A percentile compares a stretch with the other conserved stretches of the same genome.
These are phyloP conservation scores for Podarcis raffonei DNA, from an alignment of 2,113 vertebrate species.

Conservation along the genomic window DNA sequence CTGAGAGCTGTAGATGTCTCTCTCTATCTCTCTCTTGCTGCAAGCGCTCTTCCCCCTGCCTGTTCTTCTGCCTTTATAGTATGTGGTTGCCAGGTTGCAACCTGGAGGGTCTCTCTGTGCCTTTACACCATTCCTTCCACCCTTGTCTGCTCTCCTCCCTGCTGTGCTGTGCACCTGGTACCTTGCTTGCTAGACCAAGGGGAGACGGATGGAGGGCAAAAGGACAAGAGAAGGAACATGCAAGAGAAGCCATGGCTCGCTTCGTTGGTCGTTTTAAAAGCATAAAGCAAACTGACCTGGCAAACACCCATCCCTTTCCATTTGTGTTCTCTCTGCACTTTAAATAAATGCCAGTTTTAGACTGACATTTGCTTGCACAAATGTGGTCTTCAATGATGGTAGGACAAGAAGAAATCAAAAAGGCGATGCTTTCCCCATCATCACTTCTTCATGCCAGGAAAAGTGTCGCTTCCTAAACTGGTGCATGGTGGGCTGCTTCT, in stretches of 20 bases:
- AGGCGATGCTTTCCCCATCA: background rate
- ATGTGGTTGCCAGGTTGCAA: background rate
- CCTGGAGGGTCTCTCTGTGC: background rate
- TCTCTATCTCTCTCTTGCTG: too few relatives aligned
- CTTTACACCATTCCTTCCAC: background rate
- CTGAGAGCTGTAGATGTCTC: background rate
- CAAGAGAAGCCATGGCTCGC: background rate
- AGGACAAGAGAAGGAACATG: background rate
- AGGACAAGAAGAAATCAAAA: background rate
- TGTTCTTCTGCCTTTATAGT: background rate
- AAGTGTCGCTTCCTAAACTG: too few relatives aligned
- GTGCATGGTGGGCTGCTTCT: background rate
- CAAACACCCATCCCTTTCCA: background rate
- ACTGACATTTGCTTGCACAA: background rate
- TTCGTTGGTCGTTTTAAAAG: background rate
- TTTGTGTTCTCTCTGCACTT: background rate
- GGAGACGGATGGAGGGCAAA: background rate
- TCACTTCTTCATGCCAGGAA: background rate
- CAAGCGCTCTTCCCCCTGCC: background rate
- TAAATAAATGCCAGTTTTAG: background rate
- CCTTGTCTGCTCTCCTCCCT: background rate
- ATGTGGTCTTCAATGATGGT: background rate
- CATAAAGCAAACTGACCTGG: background rate
- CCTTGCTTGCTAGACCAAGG: background rate
- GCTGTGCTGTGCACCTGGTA: background rate